Evolutionary conservation across 2,888 invertebrate genomes (phyloP).

Genomic region (Geotrupes spiniger): DNA sequence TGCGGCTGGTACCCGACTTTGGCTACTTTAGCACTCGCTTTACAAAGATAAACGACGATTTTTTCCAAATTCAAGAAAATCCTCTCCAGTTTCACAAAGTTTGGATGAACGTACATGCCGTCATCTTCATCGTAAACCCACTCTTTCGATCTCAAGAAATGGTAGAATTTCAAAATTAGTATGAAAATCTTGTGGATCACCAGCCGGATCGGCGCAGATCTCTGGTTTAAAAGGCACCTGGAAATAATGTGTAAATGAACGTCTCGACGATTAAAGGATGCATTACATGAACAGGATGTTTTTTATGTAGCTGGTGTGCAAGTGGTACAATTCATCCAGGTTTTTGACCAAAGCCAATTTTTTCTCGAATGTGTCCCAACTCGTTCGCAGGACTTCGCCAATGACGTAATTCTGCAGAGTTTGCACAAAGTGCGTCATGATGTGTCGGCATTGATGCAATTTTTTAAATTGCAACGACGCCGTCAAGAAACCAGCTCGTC

Average conservation of each 20-base stretch:
- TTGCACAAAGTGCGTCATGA: conserved; percentile 73
- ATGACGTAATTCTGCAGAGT: conserved; percentile 75
- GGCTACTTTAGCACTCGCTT: conserved; percentile 61
- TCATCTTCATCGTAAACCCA: conserved; percentile 56
- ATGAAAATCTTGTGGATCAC: conserved; percentile 70
- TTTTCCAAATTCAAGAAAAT: conserved; percentile 54
- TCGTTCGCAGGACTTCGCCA: conserved; percentile 70
- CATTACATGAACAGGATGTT: conserved; percentile 64
- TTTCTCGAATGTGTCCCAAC: conserved; percentile 72
- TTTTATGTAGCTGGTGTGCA: conserved; percentile 73
- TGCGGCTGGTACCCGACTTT: conserved; percentile 67
- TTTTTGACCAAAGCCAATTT: conserved; percentile 63
- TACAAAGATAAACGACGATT: conserved; percentile 62
- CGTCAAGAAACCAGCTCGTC: conserved; percentile 50
- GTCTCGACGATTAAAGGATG: not conserved
- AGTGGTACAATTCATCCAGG: conserved; percentile 69
- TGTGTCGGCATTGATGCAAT: conserved; percentile 69
- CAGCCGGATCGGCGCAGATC: conserved; percentile 66
- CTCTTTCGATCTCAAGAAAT: conserved; percentile 57
- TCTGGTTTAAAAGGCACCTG: conserved; percentile 70
- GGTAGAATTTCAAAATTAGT: conserved; percentile 68
- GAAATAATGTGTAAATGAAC: not conserved
- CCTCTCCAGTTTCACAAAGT: conserved; percentile 56
- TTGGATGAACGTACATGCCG: conserved; percentile 57
- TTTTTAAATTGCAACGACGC: conserved; percentile 67